Evolutionary conservation across 2,888 invertebrate species (phyloP), one percentile per base, ranked within the genome.

Genomic region (Leptarthrus brevirostris): DNA sequence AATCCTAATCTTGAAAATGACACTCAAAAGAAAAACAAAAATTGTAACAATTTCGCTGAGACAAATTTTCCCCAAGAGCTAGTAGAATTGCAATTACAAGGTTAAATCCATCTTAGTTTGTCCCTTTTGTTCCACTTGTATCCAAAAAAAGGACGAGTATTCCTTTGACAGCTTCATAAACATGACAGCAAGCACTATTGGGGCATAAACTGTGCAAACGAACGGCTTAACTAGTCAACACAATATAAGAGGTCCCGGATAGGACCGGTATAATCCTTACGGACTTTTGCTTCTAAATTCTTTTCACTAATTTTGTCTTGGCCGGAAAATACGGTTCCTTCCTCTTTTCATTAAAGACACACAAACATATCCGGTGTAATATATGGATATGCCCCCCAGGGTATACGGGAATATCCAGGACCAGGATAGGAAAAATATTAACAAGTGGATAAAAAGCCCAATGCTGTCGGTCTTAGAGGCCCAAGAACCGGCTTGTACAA

Each of bases 181-280:
- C 20, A 40, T 18, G 40, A 20, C 26, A 61, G 18, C 26, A 34
- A 14, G n/a, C 58, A 34, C 30, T 61, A 6, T n/a, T 30, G 0
- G n/a, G 16, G 4, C 56, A 56, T 56, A 56, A 16, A 20, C 34
- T 61, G 1, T 20, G n/a, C 18, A 20, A 61, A 61, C 16, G 36
- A 16, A 22, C 36, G 61, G 40, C 61, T 40, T 40, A 61, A 36
- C 61, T 61, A 61, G 61, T 40, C 40, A 22, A 36, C 61, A 61
- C 56, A 40, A 61, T 61, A 40, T 40, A 36, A 61, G 61, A 61
- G 30, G 40, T 20, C 18, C 34, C 10, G 20, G 18, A 61, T 61
- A 61, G 30, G 40, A 40, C 18, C 34, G 12, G 20, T 40, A 61
- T 61, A 61, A 61, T 40, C 61, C 40, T 61, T 8, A 34, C 3